Percentiles rank a stretch among this genome's conserved stretches.
phyloP scores from a whole-genome alignment of 2,888 invertebrate genomes.

The Oscheius sp. region DNA sequence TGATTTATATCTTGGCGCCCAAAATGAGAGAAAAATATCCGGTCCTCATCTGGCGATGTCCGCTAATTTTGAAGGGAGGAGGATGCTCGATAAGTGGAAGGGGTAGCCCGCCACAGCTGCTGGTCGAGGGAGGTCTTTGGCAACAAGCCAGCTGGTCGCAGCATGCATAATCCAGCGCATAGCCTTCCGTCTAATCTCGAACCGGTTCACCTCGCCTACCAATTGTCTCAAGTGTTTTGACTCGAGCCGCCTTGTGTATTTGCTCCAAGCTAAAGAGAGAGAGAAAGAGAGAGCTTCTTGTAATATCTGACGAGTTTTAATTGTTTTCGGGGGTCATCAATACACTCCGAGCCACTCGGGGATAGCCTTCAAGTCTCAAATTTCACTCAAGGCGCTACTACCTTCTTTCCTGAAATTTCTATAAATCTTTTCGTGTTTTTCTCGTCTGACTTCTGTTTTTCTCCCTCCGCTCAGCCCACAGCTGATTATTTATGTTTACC shows the following conservation, averaged over 20 bases:
- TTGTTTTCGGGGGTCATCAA: not conserved
- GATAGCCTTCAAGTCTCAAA: not conserved
- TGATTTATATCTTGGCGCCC: too few relatives aligned
- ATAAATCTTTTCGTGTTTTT: not conserved
- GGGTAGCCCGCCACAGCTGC: too few relatives aligned
- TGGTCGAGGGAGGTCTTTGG: not conserved
- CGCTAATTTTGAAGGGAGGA: too few relatives aligned
- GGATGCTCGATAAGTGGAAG: too few relatives aligned
- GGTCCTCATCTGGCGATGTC: too few relatives aligned
- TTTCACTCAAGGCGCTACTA: slow-evolving; percentile 9
- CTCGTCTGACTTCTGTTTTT: not conserved
- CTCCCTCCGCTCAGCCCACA: not conserved
- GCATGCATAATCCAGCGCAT: slow-evolving; percentile 23
- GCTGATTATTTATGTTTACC: not conserved
- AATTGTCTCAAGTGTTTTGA: not conserved
- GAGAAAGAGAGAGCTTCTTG: not conserved
- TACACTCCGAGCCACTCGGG: not conserved
- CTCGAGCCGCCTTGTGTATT: not conserved
- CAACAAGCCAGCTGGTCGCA: slow-evolving; percentile 21
- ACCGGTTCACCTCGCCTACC: not conserved
- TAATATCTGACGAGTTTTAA: not conserved
- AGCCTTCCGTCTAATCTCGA: slow-evolving; percentile 3
- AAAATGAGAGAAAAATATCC: too few relatives aligned
- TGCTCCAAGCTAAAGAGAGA: not conserved
- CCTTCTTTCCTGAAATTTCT: not conserved